Conservation (phyloP, 2,888 invertebrate species). For the Fragum whitleyi region DNA sequence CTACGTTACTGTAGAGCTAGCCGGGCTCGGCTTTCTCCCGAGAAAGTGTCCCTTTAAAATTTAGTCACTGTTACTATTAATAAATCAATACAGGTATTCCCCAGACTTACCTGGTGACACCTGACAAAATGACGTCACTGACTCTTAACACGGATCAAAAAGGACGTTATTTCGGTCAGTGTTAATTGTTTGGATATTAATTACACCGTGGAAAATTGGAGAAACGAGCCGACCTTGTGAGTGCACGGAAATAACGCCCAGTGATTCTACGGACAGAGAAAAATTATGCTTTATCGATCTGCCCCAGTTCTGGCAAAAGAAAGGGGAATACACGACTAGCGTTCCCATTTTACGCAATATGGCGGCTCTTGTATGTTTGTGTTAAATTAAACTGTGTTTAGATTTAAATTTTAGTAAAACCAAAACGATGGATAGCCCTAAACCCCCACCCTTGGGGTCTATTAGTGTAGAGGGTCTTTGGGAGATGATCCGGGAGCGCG, state of each 20-base stretch:
- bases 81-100: conserved; percentile 41
- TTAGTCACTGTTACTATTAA: conserved; percentile 27
- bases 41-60: conserved; percentile 3
- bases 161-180: conserved; percentile 1
- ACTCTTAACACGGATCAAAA: conserved; percentile 56
- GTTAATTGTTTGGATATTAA: not conserved
- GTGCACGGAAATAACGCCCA: conserved; percentile 10
- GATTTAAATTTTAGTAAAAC: not conserved
- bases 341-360: conserved; percentile 55
- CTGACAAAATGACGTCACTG: conserved; percentile 61
- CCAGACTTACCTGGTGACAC: conserved; percentile 51
- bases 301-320: conserved; percentile 11
- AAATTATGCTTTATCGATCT: conserved; percentile 62
- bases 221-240: not conserved
- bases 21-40: too few species aligned
- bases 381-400: conserved; percentile 29
- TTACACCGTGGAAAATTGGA: not conserved
- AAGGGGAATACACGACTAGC: conserved; percentile 8
- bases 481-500: conserved; percentile 62
- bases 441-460: conserved; percentile 48
- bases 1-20: too few species aligned
- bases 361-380: conserved; percentile 50
- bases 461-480: conserved; percentile 55
- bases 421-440: conserved; percentile 13
- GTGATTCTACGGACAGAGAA: conserved; percentile 24